Percentiles rank a stretch among this genome's conserved stretches.
These are phyloP conservation scores for Pseudomyrmex pallidus DNA, from an alignment of 1,140 invertebrate genomes.

Conservation along the genomic window DNA sequence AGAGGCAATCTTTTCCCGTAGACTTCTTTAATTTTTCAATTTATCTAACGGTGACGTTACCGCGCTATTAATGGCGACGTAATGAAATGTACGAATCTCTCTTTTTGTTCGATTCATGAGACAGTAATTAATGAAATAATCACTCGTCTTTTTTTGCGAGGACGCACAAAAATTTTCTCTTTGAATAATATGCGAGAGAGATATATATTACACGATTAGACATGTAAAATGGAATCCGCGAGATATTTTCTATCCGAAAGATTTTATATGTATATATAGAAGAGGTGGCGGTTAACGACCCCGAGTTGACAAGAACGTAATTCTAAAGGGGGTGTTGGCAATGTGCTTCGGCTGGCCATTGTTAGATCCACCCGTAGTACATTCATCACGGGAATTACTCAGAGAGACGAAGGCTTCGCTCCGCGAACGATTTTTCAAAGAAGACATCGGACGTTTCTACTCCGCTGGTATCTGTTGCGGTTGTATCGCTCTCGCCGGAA, in stretches of 20 bases:
- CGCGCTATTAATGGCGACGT: neutral
- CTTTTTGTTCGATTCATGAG: neutral
- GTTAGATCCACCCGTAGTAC: conserved; percentile 53
- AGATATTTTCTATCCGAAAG: conserved; percentile 18
- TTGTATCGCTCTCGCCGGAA: conserved; percentile 31
- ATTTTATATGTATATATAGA: too few species aligned
- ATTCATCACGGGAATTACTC: conserved; percentile 65
- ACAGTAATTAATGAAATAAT: neutral
- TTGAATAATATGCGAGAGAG: too few species aligned
- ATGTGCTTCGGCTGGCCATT: conserved; percentile 50
- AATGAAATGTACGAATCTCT: neutral
- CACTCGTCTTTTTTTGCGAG: too few species aligned
- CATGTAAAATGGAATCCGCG: neutral
- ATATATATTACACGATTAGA: too few species aligned
- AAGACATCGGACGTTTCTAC: conserved; percentile 57
- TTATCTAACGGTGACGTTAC: neutral
- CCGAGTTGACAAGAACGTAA: conserved; percentile 18
- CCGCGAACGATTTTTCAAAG: conserved; percentile 67
- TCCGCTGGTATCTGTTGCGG: conserved; percentile 39
- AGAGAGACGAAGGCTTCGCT: neutral
- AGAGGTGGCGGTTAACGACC: neutral
- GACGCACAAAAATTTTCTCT: neutral
- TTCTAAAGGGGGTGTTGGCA: conserved; percentile 3
- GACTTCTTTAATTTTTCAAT: neutral
- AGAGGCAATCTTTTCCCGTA: neutral